A percentile compares a stretch with the other conserved stretches of the same genome.
Conservation (phyloP, 2,888 invertebrate genomes). For the Seira ritae region DNA sequence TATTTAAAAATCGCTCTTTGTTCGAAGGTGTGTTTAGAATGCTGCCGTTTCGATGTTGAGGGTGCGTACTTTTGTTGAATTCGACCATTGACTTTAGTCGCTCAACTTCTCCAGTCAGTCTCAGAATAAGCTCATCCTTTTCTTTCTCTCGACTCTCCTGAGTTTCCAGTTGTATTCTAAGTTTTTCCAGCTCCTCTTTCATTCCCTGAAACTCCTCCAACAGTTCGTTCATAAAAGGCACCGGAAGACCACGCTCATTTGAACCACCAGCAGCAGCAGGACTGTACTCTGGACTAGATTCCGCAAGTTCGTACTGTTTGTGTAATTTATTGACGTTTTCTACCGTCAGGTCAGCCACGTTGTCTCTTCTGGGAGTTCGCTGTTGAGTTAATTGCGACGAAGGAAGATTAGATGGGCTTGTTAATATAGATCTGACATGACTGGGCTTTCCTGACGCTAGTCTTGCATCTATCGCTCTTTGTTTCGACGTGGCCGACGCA, state of each 20-base stretch:
- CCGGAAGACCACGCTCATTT: constrained; percentile 26
- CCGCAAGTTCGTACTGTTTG: constrained; percentile 39
- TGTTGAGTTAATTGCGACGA: background rate
- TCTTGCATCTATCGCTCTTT: constrained; percentile 29
- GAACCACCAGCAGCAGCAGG: background rate
- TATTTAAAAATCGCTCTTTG: constrained; percentile 30
- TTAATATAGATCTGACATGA: constrained; percentile 10
- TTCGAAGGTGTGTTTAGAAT: background rate
- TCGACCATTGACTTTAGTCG: constrained; percentile 46
- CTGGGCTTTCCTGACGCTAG: constrained; percentile 3
- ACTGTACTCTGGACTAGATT: constrained; percentile 5
- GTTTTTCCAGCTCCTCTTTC: constrained; percentile 57
- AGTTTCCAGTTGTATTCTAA: constrained; percentile 53
- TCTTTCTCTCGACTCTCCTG: constrained; percentile 58
- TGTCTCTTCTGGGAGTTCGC: constrained; percentile 1
- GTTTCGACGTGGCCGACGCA: background rate
- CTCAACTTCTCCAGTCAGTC: constrained; percentile 65
- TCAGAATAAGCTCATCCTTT: constrained; percentile 67
- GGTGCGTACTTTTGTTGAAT: background rate
- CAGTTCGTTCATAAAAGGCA: constrained; percentile 53
- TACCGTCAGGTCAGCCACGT: constrained; percentile 34
- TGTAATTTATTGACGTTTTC: constrained; percentile 50
- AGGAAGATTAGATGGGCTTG: constrained; percentile 34
- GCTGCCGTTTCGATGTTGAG: background rate
- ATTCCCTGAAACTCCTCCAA: constrained; percentile 52